Percentiles rank a stretch among this genome's conserved stretches.
These are phyloP conservation scores for Gari tellinella DNA, from an alignment of 2,888 invertebrate genomes.

Conservation along the genomic window DNA sequence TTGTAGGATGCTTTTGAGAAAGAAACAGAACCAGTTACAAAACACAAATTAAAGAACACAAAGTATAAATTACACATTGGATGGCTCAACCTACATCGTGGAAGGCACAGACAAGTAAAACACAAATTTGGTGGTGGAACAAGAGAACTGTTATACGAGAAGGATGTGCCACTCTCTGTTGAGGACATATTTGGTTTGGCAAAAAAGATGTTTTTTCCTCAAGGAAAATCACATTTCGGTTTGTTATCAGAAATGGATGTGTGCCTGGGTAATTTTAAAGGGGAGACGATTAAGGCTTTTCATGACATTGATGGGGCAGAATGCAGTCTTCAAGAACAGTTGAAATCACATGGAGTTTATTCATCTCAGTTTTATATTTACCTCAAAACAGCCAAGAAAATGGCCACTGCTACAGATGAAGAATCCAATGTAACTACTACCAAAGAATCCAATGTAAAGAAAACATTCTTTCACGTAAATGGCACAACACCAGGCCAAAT, in stretches of 20 bases:
- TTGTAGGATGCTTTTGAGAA: neutral
- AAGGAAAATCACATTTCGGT: neutral
- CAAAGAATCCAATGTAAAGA: neutral
- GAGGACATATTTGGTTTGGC: neutral
- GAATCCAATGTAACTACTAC: neutral
- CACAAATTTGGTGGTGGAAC: neutral
- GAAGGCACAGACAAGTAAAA: neutral
- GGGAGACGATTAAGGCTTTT: too few species aligned
- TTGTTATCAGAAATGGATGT: neutral
- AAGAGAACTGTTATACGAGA: neutral
- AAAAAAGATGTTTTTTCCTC: too few species aligned
- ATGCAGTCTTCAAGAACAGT: too few species aligned
- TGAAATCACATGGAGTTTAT: too few species aligned
- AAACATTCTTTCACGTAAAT: neutral
- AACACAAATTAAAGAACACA: neutral
- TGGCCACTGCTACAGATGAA: neutral
- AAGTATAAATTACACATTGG: neutral
- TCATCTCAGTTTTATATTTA: neutral
- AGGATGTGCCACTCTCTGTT: neutral
- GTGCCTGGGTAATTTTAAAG: neutral
- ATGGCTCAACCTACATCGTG: neutral
- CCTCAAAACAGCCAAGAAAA: neutral
- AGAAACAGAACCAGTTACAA: neutral
- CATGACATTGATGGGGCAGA: too few species aligned
- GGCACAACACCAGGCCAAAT: neutral